Evolutionary conservation across 1,140 invertebrate genomes (phyloP).

Genomic region (Rhagoletis zephyria): DNA sequence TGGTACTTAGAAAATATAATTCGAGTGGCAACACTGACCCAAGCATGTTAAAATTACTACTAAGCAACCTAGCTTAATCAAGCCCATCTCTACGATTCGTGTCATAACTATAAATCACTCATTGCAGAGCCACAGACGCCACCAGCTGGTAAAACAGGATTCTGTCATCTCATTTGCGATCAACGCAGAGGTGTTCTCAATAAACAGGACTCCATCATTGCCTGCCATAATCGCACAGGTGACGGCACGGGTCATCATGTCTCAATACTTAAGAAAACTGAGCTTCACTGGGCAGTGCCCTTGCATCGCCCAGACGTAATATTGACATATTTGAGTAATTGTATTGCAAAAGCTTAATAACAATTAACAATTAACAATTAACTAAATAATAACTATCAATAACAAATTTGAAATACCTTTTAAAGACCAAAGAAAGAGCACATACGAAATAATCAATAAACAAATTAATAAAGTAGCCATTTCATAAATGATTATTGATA

Average conservation of each 20-base stretch:
- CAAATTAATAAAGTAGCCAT: conserved; percentile 19
- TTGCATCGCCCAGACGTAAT: conserved; percentile 66
- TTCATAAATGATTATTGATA: conserved; percentile 38
- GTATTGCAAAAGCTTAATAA: not conserved
- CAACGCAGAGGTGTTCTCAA: conserved; percentile 68
- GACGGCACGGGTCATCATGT: conserved; percentile 69
- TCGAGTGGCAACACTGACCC: too few species aligned
- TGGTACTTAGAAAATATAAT: too few species aligned
- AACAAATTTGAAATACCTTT: not conserved
- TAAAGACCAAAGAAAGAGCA: not conserved
- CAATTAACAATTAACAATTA: not conserved
- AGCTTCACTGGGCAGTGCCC: conserved; percentile 66
- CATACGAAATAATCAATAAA: not conserved
- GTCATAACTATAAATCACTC: not conserved
- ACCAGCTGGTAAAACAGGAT: conserved; percentile 72
- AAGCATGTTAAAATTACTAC: too few species aligned
- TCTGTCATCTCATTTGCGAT: conserved; percentile 73
- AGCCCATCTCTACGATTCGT: not conserved
- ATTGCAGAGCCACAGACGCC: conserved; percentile 64
- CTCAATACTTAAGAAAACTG: conserved; percentile 72
- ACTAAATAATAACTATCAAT: conserved; percentile 3
- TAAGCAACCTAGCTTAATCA: too few species aligned
- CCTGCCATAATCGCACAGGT: conserved; percentile 63
- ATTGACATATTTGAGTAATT: conserved; percentile 68
- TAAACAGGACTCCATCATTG: conserved; percentile 71